Evolutionary conservation across 2,888 invertebrate genomes (phyloP).

Genomic region (Ichneumoninae sp.): DNA sequence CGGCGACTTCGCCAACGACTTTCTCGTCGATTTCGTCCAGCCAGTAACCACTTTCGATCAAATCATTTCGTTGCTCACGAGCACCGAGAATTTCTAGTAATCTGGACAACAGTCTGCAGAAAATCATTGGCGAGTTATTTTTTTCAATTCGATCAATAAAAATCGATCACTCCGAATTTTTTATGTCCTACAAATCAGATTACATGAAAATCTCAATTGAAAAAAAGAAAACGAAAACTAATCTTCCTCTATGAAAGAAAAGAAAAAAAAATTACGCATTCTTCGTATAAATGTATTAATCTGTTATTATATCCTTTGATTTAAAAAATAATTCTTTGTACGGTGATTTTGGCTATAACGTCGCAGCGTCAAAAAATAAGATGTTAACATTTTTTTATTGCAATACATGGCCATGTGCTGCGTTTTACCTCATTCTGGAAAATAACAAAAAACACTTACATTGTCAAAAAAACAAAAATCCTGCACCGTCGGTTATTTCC

Average conservation of each 20-base stretch:
- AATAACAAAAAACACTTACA: slow-evolving; percentile 12
- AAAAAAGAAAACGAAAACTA: neutral
- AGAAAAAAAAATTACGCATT: no score
- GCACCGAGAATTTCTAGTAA: neutral
- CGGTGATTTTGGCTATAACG: neutral
- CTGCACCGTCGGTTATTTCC: neutral
- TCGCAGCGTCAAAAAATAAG: neutral
- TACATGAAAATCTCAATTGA: neutral
- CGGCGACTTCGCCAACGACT: slow-evolving; percentile 24
- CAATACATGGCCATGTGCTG: neutral
- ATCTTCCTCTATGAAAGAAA: neutral
- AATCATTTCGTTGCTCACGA: neutral
- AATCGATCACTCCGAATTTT: neutral
- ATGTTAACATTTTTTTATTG: neutral
- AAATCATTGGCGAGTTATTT: neutral
- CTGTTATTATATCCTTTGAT: neutral
- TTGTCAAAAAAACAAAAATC: slow-evolving; percentile 15
- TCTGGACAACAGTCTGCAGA: slow-evolving; percentile 2
- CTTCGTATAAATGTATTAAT: no score
- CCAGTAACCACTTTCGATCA: slow-evolving; percentile 53
- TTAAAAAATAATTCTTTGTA: neutral
- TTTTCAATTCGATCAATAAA: neutral
- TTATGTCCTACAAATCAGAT: neutral
- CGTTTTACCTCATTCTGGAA: neutral
- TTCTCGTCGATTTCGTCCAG: slow-evolving; percentile 51